phyloP scores from a whole-genome alignment of 2,888 invertebrate genomes.

The Marronus borbonicus region DNA sequence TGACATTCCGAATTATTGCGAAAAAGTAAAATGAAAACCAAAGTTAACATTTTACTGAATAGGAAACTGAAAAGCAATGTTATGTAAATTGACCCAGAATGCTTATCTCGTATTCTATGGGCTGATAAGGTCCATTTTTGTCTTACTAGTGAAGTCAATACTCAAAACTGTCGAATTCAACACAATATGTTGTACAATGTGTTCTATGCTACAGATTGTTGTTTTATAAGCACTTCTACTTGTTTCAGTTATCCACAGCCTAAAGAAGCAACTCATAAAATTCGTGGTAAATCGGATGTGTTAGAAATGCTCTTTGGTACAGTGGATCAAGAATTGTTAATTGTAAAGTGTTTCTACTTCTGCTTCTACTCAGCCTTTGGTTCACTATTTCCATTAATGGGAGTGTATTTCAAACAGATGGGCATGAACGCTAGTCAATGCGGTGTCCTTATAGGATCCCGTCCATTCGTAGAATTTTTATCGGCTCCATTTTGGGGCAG shows the following conservation, averaged over 20 bases:
- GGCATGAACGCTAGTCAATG: constrained; percentile 97
- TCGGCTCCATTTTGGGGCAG: constrained; percentile 99
- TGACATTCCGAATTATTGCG: too few relatives aligned
- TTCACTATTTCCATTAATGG: constrained; percentile 97
- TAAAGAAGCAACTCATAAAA: constrained; percentile 91
- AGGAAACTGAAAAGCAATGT: too few relatives aligned
- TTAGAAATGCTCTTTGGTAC: constrained; percentile 87
- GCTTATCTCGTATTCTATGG: too few relatives aligned
- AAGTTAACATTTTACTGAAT: too few relatives aligned
- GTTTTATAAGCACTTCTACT: background rate
- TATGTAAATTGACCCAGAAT: too few relatives aligned
- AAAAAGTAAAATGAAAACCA: too few relatives aligned
- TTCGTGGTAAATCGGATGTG: constrained; percentile 88
- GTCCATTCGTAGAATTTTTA: constrained; percentile 97
- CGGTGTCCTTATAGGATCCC: constrained; percentile 93
- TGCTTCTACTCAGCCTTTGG: constrained; percentile 99
- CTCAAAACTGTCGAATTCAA: too few relatives aligned
- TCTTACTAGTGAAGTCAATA: too few relatives aligned
- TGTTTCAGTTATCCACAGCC: constrained; percentile 83
- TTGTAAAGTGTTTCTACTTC: constrained; percentile 98
- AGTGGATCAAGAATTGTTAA: constrained; percentile 92
- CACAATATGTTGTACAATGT: too few relatives aligned
- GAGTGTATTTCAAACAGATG: constrained; percentile 99
- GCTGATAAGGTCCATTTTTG: too few relatives aligned
- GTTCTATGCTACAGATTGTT: too few relatives aligned